Base-by-base conservation (phyloP, 2,888 invertebrate species). In the Shargacucullia verbasci region DNA sequence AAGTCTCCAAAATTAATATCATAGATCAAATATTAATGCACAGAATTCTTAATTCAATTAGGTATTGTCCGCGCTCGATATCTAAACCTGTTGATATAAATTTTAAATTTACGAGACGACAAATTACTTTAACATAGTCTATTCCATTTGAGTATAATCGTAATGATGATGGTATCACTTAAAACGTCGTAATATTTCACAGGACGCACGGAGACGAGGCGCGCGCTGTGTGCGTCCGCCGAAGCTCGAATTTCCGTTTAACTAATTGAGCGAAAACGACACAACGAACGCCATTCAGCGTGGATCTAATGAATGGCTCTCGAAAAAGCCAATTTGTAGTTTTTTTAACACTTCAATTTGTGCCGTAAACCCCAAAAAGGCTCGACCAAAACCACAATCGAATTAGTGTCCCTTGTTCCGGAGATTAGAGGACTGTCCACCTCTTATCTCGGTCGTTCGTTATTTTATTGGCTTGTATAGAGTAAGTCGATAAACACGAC, bases 351-450 rank as follows among this genome's bases (percentile, higher is more conserved):
- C 93, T 89, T 91, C 91, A 93, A 92, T 93, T 93, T 93, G 94
- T 93, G 93, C 90, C 91, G 88, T 91, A 92, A 91, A 91, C 88
- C 88, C 90, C 85, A 90, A 94, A 92, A 91, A 91, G 88, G 84
- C 86, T 89, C 88, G 84, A 86, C 91, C 90, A 87, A 93, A 93
- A 94, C 94, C 94, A 94, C 94, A 94, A 92, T 93, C 93, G 92
- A 94, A 94, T 94, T 94, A 94, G 94, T 92, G 93, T 92, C 92
- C 94, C 93, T 92, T 94, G 94, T 94, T 92, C 90, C 89, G 90
- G 90, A 94, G 94, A 94, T 94, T 94, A 93, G 92, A 91, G 88
- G 89, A 91, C 90, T 91, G 93, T 92, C 94, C 90, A 88, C 86
- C 83, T 88, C 88, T 93, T 93, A 94, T 94, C 94, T 93, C 84